Conservation (phyloP, 2,797 vertebrate genomes). For the Takifugu rubripes region DNA sequence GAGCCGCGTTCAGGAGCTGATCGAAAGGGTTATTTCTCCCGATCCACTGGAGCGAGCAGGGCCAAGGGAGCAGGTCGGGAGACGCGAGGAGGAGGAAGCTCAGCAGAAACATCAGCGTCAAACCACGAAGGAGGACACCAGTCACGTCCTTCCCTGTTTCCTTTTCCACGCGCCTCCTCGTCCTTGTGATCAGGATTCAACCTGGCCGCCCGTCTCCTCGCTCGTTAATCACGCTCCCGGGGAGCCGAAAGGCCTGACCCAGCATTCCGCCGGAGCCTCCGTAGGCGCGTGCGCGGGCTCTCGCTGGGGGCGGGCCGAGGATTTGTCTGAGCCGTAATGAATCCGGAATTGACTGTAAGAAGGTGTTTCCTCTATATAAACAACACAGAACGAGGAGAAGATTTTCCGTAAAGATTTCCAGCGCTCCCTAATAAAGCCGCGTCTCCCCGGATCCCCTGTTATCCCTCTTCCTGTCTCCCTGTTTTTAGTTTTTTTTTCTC, state of each 20-base stretch:
- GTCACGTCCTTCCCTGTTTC: not conserved
- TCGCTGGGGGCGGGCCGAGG: constrained; percentile 2
- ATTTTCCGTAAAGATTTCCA: constrained; percentile 30
- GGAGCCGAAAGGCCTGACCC: constrained; percentile 54
- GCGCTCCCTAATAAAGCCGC: constrained; percentile 49
- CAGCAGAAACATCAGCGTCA: no score
- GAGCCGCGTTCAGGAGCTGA: constrained; percentile 43
- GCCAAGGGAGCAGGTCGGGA: constrained; percentile 30
- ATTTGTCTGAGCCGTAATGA: constrained; percentile 19
- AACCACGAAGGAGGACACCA: no score
- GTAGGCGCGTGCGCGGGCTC: constrained; percentile 16
- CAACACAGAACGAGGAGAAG: constrained; percentile 23
- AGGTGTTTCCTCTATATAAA: constrained; percentile 36
- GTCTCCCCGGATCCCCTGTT: constrained; percentile 43
- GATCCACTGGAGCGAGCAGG: constrained; percentile 48
- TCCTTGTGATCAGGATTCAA: constrained; percentile 73
- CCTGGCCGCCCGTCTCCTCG: constrained; percentile 55
- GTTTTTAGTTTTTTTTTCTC: constrained; percentile 7
- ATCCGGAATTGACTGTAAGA: constrained; percentile 26
- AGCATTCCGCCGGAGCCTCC: constrained; percentile 38
- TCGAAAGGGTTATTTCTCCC: constrained; percentile 39
- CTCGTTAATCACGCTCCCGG: constrained; percentile 73
- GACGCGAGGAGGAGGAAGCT: not conserved
- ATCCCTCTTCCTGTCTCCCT: constrained; percentile 19
- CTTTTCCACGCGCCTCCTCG: constrained; percentile 38